Evolutionary conservation across 2,888 invertebrate genomes (phyloP).

Genomic region (Brachypalpus laphriformis): DNA sequence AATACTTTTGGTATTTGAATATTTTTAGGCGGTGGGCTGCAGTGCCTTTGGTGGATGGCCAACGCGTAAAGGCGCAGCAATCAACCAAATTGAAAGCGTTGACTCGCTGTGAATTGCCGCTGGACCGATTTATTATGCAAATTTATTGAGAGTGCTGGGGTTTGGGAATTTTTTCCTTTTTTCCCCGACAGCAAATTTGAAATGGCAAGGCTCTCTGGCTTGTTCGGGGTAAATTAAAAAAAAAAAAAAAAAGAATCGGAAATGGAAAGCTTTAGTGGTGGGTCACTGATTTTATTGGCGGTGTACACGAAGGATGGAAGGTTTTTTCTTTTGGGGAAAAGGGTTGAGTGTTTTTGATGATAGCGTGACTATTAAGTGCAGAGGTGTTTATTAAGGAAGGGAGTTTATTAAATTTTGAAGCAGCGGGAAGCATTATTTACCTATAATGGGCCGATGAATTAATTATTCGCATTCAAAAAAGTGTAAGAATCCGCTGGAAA

Average conservation of each 20-base stretch:
- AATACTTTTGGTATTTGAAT: conserved; percentile 42
- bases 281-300: conserved; percentile 12
- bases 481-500: too few relatives aligned
- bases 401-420: too few relatives aligned
- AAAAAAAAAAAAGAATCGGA: neutral
- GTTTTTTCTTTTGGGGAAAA: neutral
- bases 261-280: neutral
- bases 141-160: conserved; percentile 53
- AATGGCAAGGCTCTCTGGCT: neutral
- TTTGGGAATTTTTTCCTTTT: conserved; percentile 12
- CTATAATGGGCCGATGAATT: too few relatives aligned
- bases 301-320: neutral
- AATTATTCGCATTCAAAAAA: too few relatives aligned
- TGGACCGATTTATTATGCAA: conserved; percentile 72
- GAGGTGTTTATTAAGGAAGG: too few relatives aligned
- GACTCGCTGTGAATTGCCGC: conserved; percentile 62
- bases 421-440: too few relatives aligned
- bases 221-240: neutral
- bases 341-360: neutral
- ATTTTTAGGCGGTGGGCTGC: conserved; percentile 8
- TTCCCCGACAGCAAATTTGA: conserved; percentile 1
- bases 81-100: conserved; percentile 72
- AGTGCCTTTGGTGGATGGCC: conserved; percentile 10
- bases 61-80: conserved; percentile 57
- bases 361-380: too few relatives aligned